Percentiles rank a stretch among this genome's conserved stretches.
Evolutionary conservation across 2,888 invertebrate species (phyloP).

Genomic region (Agrochola macilenta): DNA sequence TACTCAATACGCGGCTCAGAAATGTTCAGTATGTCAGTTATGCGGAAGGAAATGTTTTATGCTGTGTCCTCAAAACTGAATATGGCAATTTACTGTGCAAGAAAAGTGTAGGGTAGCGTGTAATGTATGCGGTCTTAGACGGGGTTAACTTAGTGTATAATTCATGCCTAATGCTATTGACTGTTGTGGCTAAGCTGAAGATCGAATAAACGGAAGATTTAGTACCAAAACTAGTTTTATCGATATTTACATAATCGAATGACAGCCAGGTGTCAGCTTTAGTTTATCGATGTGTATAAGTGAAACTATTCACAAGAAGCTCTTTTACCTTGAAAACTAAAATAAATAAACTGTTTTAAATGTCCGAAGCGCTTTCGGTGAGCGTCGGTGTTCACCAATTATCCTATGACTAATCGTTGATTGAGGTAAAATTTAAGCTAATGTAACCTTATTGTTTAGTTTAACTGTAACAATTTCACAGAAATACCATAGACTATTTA

Average conservation of each 20-base stretch:
- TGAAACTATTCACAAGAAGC: slow-evolving; percentile 47
- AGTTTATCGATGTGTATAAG: slow-evolving; percentile 46
- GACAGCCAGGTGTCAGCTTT: slow-evolving; percentile 41
- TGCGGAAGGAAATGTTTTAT: slow-evolving; percentile 50
- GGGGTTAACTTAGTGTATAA: slow-evolving; percentile 60
- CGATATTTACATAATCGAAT: slow-evolving; percentile 53
- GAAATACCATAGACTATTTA: not conserved
- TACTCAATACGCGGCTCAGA: slow-evolving; percentile 25
- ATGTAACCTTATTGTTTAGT: slow-evolving; percentile 18
- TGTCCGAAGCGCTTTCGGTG: slow-evolving; percentile 1
- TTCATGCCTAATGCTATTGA: slow-evolving; percentile 56
- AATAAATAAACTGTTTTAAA: slow-evolving; percentile 39
- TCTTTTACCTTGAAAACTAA: slow-evolving; percentile 41
- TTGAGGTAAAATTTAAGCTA: slow-evolving; percentile 25
- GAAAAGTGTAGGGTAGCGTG: slow-evolving; percentile 57
- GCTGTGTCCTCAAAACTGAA: slow-evolving; percentile 62
- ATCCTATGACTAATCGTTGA: slow-evolving; percentile 34
- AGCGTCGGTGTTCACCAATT: slow-evolving; percentile 32
- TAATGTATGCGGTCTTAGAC: slow-evolving; percentile 62
- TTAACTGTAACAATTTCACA: slow-evolving; percentile 13
- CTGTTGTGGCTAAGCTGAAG: slow-evolving; percentile 39
- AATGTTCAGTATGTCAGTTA: slow-evolving; percentile 47
- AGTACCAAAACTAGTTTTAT: slow-evolving; percentile 44
- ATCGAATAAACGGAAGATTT: slow-evolving; percentile 50
- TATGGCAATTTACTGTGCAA: slow-evolving; percentile 58